These are phyloP conservation scores for Myotis vivesi DNA, from an alignment of 2,797 vertebrate species.

Conservation along the genomic window DNA sequence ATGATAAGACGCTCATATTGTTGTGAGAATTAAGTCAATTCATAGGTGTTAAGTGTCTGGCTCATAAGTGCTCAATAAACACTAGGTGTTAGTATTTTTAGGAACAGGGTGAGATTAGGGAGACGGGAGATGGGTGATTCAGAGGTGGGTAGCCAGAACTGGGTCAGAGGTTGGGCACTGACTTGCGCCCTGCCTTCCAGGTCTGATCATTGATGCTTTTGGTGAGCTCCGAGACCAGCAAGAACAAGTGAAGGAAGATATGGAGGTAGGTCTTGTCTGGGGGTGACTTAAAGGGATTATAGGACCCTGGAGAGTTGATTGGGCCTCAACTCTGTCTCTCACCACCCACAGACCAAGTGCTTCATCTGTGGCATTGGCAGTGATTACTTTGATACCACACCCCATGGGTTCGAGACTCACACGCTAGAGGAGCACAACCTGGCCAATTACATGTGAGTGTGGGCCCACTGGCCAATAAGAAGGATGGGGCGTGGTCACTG, in stretches of 20 bases:
- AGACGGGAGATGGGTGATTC: background rate
- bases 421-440: slow-evolving; percentile 95
- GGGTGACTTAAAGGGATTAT: background rate
- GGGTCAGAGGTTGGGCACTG: background rate
- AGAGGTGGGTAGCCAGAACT: background rate
- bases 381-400: slow-evolving; percentile 96
- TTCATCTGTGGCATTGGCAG: slow-evolving; percentile 98
- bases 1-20: background rate
- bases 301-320: background rate
- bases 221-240: slow-evolving; percentile 97
- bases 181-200: slow-evolving; percentile 77
- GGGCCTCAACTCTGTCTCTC: background rate
- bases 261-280: slow-evolving; percentile 89
- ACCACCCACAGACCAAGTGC: slow-evolving; percentile 90
- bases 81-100: background rate
- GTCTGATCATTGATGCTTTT: slow-evolving; percentile 97
- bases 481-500: background rate
- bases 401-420: slow-evolving; percentile 96
- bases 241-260: slow-evolving; percentile 97
- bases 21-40: background rate
- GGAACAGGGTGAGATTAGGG: background rate
- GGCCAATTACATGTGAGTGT: slow-evolving; percentile 94
- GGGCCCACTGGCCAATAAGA: background rate
- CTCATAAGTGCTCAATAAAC: background rate
- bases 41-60: background rate